Percentiles rank a stretch among this genome's conserved stretches.
phyloP scores from a whole-genome alignment of 2,113 vertebrate genomes.

The Phalacrocorax brasilianus region DNA sequence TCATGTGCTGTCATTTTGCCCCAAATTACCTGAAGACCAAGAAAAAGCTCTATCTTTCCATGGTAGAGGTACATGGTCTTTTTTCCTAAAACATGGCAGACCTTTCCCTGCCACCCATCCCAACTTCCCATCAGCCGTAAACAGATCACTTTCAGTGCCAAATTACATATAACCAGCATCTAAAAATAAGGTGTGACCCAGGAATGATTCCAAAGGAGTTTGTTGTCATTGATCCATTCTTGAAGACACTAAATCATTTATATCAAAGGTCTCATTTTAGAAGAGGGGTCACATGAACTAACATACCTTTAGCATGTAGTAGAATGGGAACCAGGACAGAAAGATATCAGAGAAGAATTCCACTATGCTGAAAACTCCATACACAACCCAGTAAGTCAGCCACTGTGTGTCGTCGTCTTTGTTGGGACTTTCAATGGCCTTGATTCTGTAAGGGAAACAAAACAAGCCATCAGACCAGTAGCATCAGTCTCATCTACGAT shows the following conservation, averaged over 20 bases:
- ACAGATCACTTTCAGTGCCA: not conserved
- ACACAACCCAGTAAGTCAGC: slow-evolving; percentile 99
- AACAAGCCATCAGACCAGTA: not conserved
- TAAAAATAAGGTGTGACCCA: not conserved
- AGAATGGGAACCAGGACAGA: slow-evolving; percentile 98
- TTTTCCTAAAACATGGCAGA: not conserved
- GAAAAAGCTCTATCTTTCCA: not conserved
- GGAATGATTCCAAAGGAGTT: not conserved
- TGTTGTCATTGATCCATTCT: not conserved
- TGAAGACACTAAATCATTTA: not conserved
- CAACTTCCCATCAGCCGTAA: not conserved
- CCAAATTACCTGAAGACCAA: not conserved
- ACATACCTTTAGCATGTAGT: slow-evolving; percentile 95
- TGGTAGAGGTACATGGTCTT: not conserved
- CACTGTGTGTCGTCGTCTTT: slow-evolving; percentile 98
- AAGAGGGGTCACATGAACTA: not conserved
- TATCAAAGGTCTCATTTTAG: not conserved
- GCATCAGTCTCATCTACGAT: not conserved
- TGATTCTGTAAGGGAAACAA: slow-evolving; percentile 82
- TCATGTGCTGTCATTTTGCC: not conserved
- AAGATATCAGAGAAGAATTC: slow-evolving; percentile 98
- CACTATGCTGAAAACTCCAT: slow-evolving; percentile 92
- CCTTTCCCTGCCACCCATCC: not conserved
- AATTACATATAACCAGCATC: not conserved
- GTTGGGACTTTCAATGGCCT: slow-evolving; percentile 95